A percentile compares a stretch with the other conserved stretches of the same genome.
Conservation (phyloP, 2,113 vertebrate species). For the Cranoglanis bouderius region DNA sequence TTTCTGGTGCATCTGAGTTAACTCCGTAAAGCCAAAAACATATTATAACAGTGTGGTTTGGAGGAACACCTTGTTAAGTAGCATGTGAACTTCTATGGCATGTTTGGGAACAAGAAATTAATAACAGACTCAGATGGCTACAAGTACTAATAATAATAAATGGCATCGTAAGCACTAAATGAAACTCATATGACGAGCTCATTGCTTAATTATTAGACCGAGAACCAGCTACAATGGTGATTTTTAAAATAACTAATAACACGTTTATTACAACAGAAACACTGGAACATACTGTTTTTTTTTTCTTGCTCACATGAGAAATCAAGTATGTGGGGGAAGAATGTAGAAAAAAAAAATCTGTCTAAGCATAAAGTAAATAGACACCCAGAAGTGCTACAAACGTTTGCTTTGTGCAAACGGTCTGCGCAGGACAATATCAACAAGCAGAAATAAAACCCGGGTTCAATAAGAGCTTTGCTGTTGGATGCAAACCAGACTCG, state of each 20-base stretch:
- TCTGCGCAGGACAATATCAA: neutral
- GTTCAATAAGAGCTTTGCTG: neutral
- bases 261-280: constrained; percentile 1
- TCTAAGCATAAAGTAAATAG: constrained; percentile 5
- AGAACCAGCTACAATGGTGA: neutral
- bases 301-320: neutral
- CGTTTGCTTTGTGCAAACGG: constrained; percentile 19
- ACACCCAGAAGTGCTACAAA: constrained; percentile 28
- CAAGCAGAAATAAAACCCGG: constrained; percentile 2
- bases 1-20: neutral
- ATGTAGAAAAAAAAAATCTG: neutral
- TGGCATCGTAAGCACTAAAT: neutral
- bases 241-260: constrained; percentile 1
- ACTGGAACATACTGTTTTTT: neutral
- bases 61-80: constrained; percentile 2
- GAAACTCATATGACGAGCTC: neutral
- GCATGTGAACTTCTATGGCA: neutral
- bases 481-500: constrained; percentile 32
- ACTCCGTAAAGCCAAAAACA: neutral
- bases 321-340: neutral
- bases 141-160: neutral
- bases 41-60: neutral
- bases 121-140: neutral
- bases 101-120: constrained; percentile 1
- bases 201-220: neutral